Percentiles rank a stretch among this genome's conserved stretches.
Conservation (phyloP, 1,140 invertebrate genomes). For the Ceratosolen solmsi region DNA sequence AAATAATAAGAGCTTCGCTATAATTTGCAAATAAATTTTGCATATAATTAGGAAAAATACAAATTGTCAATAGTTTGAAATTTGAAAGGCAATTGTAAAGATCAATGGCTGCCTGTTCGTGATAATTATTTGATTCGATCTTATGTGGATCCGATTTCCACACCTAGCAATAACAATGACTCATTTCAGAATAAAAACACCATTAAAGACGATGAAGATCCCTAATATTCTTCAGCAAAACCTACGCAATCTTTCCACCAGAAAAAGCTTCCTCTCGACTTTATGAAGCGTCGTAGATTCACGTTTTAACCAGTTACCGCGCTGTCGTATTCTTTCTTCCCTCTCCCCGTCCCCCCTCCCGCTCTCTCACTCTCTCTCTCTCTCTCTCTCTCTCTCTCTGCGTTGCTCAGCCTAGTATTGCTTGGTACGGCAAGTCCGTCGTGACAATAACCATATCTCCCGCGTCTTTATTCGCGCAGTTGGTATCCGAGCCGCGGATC, state of each 20-base stretch:
- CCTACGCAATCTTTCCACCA: background rate
- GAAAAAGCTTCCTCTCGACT: background rate
- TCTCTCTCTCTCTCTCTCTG: background rate
- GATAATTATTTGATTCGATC: too few species aligned
- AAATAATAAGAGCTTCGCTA: too few species aligned
- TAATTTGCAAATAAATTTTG: too few species aligned
- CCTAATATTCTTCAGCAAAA: background rate
- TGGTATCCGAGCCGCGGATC: constrained; percentile 15
- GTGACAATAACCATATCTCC: constrained; percentile 48
- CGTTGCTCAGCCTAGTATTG: background rate
- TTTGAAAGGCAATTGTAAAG: too few species aligned
- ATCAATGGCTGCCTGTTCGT: too few species aligned
- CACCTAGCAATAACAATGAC: too few species aligned
- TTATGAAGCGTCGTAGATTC: constrained; percentile 7
- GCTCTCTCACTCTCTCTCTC: constrained; percentile 1
- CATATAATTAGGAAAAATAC: too few species aligned
- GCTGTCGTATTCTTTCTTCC: too few species aligned
- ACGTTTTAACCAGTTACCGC: background rate
- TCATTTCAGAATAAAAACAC: too few species aligned
- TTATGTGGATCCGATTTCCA: too few species aligned
- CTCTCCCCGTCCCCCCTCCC: background rate
- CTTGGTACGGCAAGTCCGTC: background rate
- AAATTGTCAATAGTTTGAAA: too few species aligned
- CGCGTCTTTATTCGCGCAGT: constrained; percentile 34
- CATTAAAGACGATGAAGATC: too few species aligned